A percentile compares a stretch with the other conserved stretches of the same genome.
phyloP scores from a whole-genome alignment of 2,797 vertebrate genomes.

The Microctenopoma lineatum region DNA sequence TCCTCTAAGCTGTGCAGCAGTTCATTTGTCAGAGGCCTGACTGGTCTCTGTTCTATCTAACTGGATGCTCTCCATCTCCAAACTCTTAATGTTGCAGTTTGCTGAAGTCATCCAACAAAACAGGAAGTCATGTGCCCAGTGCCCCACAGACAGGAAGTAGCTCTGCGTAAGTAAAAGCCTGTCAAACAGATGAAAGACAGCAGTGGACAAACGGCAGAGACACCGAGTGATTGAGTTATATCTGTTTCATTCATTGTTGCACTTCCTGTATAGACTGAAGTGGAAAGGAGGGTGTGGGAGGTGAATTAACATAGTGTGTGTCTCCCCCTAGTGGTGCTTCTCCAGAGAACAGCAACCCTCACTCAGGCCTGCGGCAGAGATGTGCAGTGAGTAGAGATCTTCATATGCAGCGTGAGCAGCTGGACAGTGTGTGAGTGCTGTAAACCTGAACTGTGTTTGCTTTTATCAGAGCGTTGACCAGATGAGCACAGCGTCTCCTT shows the following conservation, averaged over 20 bases:
- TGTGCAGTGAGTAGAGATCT: slow-evolving; percentile 74
- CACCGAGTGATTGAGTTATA: not conserved
- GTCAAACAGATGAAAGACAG: not conserved
- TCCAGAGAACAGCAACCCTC: slow-evolving; percentile 71
- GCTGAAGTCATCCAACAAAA: slow-evolving; percentile 77
- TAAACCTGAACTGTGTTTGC: not conserved
- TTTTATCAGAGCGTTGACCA: slow-evolving; percentile 79
- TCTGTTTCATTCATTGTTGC: not conserved
- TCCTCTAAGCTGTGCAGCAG: no score
- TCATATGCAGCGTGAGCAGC: not conserved
- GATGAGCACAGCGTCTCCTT: slow-evolving; percentile 37
- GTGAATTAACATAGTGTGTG: slow-evolving; percentile 43
- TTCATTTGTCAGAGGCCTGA: no score
- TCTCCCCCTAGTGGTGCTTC: slow-evolving; percentile 80
- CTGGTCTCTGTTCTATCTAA: slow-evolving; percentile 8
- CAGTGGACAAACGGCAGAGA: not conserved
- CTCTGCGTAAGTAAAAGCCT: slow-evolving; percentile 74
- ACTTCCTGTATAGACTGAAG: not conserved
- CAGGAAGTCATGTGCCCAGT: slow-evolving; percentile 80
- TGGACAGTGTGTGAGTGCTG: not conserved
- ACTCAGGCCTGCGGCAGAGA: slow-evolving; percentile 68
- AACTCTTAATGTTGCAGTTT: slow-evolving; percentile 72
- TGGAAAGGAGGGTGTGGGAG: not conserved
- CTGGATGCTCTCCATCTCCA: slow-evolving; percentile 13
- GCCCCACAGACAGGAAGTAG: slow-evolving; percentile 76